Conservation (phyloP, 2,113 vertebrate genomes). For the Epinephelus moara region DNA sequence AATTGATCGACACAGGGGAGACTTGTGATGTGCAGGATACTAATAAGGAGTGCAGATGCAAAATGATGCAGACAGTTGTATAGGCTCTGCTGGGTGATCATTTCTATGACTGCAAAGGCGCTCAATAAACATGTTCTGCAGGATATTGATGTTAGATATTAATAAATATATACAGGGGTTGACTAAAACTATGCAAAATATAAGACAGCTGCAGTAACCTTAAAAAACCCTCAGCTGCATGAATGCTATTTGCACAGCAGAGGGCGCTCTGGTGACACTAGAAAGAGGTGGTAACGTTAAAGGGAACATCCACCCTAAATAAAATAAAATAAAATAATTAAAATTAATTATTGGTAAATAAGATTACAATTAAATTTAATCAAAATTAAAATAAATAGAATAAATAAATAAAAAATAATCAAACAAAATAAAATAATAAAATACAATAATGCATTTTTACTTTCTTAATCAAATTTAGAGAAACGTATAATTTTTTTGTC, state of each 20-base stretch:
- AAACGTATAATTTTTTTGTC: too few species aligned
- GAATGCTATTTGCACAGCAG: constrained; percentile 25
- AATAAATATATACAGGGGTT: neutral
- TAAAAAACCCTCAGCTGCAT: neutral
- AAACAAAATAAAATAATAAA: too few species aligned
- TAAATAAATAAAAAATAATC: too few species aligned
- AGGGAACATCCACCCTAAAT: neutral
- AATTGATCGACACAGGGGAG: constrained; percentile 24
- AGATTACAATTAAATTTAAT: too few species aligned
- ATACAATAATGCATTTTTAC: too few species aligned
- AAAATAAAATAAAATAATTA: too few species aligned
- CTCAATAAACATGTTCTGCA: neutral
- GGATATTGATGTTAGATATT: neutral
- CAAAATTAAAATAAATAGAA: too few species aligned
- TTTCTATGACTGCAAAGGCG: neutral
- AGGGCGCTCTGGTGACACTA: constrained; percentile 39
- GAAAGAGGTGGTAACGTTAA: neutral
- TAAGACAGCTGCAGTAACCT: neutral
- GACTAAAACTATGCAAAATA: neutral
- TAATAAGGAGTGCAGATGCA: neutral
- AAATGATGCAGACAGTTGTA: neutral
- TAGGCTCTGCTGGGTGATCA: neutral
- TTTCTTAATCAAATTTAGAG: too few species aligned
- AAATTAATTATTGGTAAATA: too few species aligned
- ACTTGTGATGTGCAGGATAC: neutral